A percentile compares a stretch with the other conserved stretches of the same genome.
Conservation (phyloP, 2,797 vertebrate species). For the Manis javanica region DNA sequence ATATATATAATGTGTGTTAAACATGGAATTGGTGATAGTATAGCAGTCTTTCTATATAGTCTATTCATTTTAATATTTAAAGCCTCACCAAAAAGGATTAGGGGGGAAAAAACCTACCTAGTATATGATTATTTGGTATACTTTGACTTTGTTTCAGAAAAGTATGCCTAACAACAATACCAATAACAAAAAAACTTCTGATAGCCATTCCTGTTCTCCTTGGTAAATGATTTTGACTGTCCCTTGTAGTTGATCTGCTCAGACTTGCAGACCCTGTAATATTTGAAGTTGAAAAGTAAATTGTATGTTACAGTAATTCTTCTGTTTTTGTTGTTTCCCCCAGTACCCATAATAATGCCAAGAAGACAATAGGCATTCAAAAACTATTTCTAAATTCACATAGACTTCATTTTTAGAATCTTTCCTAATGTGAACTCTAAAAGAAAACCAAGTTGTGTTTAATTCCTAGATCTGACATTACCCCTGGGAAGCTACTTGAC, state of each 20-base stretch:
- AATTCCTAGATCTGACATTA: not conserved
- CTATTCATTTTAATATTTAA: not conserved
- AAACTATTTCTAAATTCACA: not conserved
- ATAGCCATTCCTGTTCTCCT: not conserved
- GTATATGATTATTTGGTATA: not conserved
- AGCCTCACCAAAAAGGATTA: not conserved
- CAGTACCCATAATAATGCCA: not conserved
- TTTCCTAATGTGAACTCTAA: not conserved
- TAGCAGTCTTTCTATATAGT: not conserved
- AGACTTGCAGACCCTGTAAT: not conserved
- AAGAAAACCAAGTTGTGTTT: not conserved
- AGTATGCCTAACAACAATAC: not conserved
- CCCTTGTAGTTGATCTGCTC: not conserved
- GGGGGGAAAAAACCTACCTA: rapidly evolving
- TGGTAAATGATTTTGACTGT: not conserved
- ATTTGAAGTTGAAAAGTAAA: not conserved
- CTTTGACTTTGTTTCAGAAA: not conserved
- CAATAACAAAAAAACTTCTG: not conserved
- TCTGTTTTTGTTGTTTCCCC: not conserved
- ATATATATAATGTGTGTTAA: not conserved
- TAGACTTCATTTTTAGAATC: not conserved
- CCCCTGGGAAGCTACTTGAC: not conserved
- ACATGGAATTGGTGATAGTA: not conserved
- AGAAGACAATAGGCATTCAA: not conserved
- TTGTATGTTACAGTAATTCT: not conserved